Percentiles rank a stretch among this genome's conserved stretches.
Conservation (phyloP, 2,113 vertebrate genomes). For the Neopipo cinnamomea region DNA sequence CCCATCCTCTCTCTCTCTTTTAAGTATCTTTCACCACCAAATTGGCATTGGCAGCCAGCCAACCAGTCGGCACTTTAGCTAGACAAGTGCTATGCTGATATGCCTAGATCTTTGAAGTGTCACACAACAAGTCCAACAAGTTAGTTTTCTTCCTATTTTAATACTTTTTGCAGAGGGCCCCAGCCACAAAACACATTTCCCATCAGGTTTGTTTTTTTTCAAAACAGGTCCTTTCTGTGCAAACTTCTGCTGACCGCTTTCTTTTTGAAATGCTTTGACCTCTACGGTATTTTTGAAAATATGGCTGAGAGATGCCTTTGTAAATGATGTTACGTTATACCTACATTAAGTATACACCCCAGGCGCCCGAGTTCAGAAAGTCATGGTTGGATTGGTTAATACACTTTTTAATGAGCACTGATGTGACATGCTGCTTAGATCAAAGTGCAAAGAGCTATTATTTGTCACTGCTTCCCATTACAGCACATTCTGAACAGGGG, state of each 20-base stretch:
- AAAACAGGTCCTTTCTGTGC: background rate
- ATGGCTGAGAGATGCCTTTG: background rate
- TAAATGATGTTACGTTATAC: background rate
- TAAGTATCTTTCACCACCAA: background rate
- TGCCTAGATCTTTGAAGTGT: slow-evolving; percentile 47
- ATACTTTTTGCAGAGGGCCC: background rate
- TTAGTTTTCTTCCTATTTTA: slow-evolving; percentile 21
- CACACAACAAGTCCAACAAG: slow-evolving; percentile 44
- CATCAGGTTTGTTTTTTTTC: background rate
- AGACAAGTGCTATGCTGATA: slow-evolving; percentile 17
- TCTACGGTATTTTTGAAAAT: background rate
- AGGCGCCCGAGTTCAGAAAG: slow-evolving; percentile 30
- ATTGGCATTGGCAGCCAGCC: background rate
- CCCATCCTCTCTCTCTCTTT: background rate
- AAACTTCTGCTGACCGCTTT: background rate
- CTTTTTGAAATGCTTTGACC: background rate
- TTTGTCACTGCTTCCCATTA: slow-evolving; percentile 6
- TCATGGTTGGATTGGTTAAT: background rate
- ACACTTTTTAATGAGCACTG: background rate
- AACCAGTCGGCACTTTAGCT: background rate
- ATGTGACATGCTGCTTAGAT: slow-evolving; percentile 25
- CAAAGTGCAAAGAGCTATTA: slow-evolving; percentile 4
- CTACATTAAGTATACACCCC: background rate
- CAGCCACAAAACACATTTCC: background rate
- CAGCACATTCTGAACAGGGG: background rate